phyloP scores from a whole-genome alignment of 2,113 vertebrate species.

The Nanorana parkeri region DNA sequence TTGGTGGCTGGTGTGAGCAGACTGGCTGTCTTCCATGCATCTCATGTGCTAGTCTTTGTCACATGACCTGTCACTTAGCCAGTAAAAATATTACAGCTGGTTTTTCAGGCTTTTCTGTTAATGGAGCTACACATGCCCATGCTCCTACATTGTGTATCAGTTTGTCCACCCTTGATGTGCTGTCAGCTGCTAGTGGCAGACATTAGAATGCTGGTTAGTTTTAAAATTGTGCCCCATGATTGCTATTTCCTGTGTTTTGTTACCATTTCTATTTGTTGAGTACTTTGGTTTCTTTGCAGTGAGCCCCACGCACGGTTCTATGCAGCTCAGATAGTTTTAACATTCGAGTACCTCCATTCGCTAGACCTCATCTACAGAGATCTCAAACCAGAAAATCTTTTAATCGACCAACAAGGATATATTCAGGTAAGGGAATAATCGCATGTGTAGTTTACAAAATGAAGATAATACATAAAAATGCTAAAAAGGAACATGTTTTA shows the following conservation, averaged over 20 bases:
- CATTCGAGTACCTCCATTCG: conserved; percentile 99
- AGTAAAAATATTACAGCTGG: neutral
- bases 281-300: conserved; percentile 70
- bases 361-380: conserved; percentile 99
- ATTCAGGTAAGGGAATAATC: conserved; percentile 85
- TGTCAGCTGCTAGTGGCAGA: too few species aligned
- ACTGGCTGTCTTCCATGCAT: neutral
- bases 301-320: conserved; percentile 97
- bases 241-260: too few species aligned
- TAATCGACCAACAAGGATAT: conserved; percentile 99
- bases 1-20: neutral
- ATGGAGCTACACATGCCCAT: too few species aligned
- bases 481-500: too few species aligned
- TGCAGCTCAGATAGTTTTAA: conserved; percentile 98
- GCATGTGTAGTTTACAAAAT: neutral
- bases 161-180: too few species aligned
- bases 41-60: neutral
- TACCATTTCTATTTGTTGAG: too few species aligned
- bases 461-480: too few species aligned
- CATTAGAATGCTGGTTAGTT: too few species aligned
- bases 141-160: too few species aligned
- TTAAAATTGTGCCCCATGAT: too few species aligned
- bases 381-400: conserved; percentile 98
- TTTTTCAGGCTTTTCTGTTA: too few species aligned
- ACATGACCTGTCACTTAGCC: neutral